Conservation (phyloP, 2,113 vertebrate species). For the Corvus hawaiiensis region DNA sequence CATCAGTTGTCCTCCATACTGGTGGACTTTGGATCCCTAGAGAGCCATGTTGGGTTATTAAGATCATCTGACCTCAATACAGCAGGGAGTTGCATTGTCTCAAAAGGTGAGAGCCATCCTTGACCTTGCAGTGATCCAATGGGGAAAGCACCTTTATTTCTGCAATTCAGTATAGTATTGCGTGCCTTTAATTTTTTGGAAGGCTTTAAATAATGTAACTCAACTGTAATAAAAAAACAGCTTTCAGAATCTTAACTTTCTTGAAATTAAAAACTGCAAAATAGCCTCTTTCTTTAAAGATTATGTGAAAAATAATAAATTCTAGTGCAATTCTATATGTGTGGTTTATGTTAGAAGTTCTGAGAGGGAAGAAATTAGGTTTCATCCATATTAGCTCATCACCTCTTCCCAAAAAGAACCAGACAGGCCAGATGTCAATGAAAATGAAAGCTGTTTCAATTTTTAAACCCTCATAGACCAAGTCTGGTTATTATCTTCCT, state of each 20-base stretch:
- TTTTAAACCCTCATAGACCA: background rate
- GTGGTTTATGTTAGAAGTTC: background rate
- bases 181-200: background rate
- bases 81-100: background rate
- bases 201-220: background rate
- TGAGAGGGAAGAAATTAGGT: background rate
- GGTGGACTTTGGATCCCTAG: background rate
- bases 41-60: background rate
- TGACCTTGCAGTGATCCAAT: background rate
- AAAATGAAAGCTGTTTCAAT: background rate
- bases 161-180: background rate
- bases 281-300: background rate
- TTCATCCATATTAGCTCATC: background rate
- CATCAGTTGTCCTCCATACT: background rate
- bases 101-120: background rate
- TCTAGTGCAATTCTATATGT: background rate
- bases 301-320: background rate
- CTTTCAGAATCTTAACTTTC: background rate
- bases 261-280: background rate
- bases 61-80: accelerated
- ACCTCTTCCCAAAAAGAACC: background rate
- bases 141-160: background rate
- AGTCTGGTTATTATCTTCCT: background rate
- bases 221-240: background rate
- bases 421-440: background rate